These are phyloP conservation scores for Himalopsyche japonica DNA, from an alignment of 2,888 invertebrate species.

Conservation along the genomic window DNA sequence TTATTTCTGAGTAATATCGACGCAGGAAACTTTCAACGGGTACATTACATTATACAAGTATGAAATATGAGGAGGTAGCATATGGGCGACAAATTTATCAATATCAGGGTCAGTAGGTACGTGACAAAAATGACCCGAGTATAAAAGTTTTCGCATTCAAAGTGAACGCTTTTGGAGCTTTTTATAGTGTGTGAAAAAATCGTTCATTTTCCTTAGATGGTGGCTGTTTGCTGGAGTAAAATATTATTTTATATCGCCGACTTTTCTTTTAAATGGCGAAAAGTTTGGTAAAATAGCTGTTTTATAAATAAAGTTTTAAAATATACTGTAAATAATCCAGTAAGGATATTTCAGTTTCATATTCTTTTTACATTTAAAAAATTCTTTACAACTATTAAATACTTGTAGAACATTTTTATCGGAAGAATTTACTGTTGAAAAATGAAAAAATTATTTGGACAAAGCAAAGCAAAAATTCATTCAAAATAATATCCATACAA, in stretches of 20 bases:
- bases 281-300: background rate
- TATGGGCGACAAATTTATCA: slow-evolving; percentile 37
- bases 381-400: background rate
- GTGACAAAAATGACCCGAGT: slow-evolving; percentile 34
- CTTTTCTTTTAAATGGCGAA: background rate
- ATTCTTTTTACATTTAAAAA: background rate
- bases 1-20: background rate
- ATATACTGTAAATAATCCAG: background rate
- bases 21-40: background rate
- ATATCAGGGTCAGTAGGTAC: slow-evolving; percentile 34
- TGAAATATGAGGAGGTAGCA: slow-evolving; percentile 34
- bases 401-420: too few species aligned
- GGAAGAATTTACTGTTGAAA: too few species aligned
- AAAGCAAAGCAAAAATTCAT: too few species aligned
- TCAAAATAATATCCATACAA: too few species aligned
- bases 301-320: background rate
- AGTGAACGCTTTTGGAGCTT: slow-evolving; percentile 4
- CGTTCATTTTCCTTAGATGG: background rate
- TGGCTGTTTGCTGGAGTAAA: background rate
- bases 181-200: slow-evolving; percentile 2
- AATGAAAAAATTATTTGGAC: too few species aligned
- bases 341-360: background rate
- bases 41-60: background rate
- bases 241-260: background rate
- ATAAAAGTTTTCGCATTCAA: slow-evolving; percentile 28